A percentile compares a stretch with the other conserved stretches of the same genome.
Evolutionary conservation across 2,113 vertebrate species (phyloP).

Genomic region (Perccottus glenii): DNA sequence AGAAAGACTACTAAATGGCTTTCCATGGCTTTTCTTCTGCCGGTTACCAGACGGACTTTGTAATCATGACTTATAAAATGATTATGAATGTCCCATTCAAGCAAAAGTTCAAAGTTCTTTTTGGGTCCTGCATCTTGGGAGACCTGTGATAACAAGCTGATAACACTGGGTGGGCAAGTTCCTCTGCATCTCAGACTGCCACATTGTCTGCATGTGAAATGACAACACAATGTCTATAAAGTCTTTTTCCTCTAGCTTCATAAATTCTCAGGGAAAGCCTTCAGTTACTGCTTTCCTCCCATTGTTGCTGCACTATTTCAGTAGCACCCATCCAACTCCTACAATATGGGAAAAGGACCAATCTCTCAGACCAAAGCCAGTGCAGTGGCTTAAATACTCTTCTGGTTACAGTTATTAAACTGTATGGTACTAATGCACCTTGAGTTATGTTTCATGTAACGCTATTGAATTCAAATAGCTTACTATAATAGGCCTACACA

Average conservation of each 20-base stretch:
- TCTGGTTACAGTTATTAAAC: constrained; percentile 11
- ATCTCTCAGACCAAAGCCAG: constrained; percentile 22
- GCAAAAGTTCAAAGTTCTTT: constrained; percentile 56
- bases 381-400: constrained; percentile 7
- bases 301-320: constrained; percentile 63
- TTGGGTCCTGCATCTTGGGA: constrained; percentile 48
- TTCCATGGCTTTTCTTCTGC: constrained; percentile 16
- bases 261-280: constrained; percentile 49
- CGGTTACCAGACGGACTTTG: constrained; percentile 13
- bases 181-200: constrained; percentile 45
- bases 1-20: not conserved
- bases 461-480: not conserved
- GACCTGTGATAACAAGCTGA: constrained; percentile 49
- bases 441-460: not conserved
- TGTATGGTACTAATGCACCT: not conserved
- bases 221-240: constrained; percentile 52
- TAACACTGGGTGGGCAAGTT: constrained; percentile 60
- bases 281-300: constrained; percentile 60
- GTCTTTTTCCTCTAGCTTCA: constrained; percentile 32
- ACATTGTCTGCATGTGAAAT: constrained; percentile 9
- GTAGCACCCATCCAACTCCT: constrained; percentile 50
- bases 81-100: constrained; percentile 1
- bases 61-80: constrained; percentile 15
- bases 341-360: constrained; percentile 53
- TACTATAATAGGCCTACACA: not conserved